Evolutionary conservation across 2,888 invertebrate genomes (phyloP).

Genomic region (Odontomyia ornata): DNA sequence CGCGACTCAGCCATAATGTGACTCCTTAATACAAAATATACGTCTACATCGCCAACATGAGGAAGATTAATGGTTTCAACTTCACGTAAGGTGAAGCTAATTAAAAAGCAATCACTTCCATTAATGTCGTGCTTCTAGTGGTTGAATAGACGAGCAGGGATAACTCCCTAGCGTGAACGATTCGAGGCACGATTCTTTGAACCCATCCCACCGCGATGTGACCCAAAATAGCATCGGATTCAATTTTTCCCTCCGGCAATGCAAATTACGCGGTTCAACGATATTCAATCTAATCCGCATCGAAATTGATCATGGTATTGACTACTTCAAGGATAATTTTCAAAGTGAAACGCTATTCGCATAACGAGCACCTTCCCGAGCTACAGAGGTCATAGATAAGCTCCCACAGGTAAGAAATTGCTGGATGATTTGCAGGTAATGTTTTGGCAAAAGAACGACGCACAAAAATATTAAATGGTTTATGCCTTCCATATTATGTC

Average conservation of each 20-base stretch:
- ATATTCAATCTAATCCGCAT: conserved; percentile 31
- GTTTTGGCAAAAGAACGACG: too few relatives aligned
- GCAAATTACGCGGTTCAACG: conserved; percentile 42
- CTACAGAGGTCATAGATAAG: neutral
- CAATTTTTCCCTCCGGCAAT: neutral
- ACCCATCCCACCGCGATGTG: neutral
- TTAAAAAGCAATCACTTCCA: conserved; percentile 42
- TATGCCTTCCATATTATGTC: too few relatives aligned
- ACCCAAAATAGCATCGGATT: neutral
- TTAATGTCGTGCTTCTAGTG: conserved; percentile 19
- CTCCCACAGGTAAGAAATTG: too few relatives aligned
- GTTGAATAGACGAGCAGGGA: neutral
- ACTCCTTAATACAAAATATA: neutral
- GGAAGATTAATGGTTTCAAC: conserved; percentile 35
- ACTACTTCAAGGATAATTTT: neutral
- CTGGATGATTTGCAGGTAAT: too few relatives aligned
- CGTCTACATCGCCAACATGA: conserved; percentile 15
- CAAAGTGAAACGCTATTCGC: neutral
- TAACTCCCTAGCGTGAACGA: neutral
- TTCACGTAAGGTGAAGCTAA: conserved; percentile 36
- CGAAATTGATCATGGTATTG: conserved; percentile 23
- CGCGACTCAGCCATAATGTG: neutral
- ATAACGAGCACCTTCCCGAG: too few relatives aligned
- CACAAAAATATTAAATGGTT: too few relatives aligned
- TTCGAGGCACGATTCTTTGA: neutral